A percentile compares a stretch with the other conserved stretches of the same genome.
Evolutionary conservation across 2,888 invertebrate species (phyloP).

Genomic region (Lithophane socia): DNA sequence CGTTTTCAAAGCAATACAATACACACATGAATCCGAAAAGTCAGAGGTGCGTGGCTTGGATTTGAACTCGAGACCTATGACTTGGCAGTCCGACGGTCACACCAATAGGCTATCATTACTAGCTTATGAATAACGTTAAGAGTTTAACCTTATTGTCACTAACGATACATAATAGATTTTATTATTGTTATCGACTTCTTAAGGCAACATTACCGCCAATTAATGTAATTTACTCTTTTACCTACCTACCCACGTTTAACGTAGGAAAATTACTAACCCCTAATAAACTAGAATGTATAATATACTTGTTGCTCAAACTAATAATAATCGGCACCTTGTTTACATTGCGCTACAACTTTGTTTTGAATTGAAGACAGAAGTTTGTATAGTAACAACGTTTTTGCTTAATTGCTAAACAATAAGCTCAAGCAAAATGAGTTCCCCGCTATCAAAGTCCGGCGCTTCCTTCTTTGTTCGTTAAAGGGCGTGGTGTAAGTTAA

Average conservation of each 20-base stretch:
- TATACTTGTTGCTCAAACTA: slow-evolving; percentile 49
- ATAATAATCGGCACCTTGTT: slow-evolving; percentile 49
- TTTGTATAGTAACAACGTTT: slow-evolving; percentile 51
- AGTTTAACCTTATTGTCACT: no score
- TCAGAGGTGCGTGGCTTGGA: no score
- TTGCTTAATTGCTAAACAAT: slow-evolving; percentile 63
- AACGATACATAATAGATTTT: no score
- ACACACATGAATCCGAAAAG: no score
- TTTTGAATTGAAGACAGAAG: slow-evolving; percentile 47
- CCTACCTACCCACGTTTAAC: neutral
- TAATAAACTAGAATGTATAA: neutral
- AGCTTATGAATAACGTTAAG: neutral
- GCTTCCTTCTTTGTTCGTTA: slow-evolving; percentile 51
- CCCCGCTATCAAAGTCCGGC: slow-evolving; percentile 49
- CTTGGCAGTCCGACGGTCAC: no score
- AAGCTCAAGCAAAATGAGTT: slow-evolving; percentile 57
- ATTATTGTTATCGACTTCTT: no score
- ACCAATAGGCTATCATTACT: no score
- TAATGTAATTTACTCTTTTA: neutral
- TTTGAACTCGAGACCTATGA: no score
- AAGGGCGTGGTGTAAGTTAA: slow-evolving; percentile 37
- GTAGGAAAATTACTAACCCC: neutral
- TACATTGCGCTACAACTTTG: slow-evolving; percentile 46
- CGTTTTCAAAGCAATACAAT: no score
- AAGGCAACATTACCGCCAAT: no score